Percentiles rank a stretch among this genome's conserved stretches.
phyloP scores from a whole-genome alignment of 2,888 invertebrate species.

The Lypha dubia region DNA sequence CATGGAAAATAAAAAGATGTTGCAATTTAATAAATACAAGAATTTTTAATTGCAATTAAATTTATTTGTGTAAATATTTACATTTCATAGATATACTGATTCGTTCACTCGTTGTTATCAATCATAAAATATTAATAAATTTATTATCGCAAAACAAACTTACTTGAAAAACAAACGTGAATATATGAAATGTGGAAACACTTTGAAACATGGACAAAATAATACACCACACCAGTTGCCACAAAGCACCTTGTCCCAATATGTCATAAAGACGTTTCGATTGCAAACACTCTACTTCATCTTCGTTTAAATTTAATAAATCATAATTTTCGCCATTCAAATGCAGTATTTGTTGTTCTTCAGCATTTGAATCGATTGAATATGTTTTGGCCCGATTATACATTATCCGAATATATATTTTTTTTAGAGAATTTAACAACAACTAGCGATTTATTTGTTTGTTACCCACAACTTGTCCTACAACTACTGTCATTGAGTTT shows the following conservation, averaged over 20 bases:
- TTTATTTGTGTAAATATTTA: neutral
- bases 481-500: constrained; percentile 59
- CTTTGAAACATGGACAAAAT: constrained; percentile 86
- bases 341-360: constrained; percentile 40
- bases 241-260: constrained; percentile 85
- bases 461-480: constrained; percentile 48
- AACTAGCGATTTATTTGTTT: neutral
- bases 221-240: constrained; percentile 86
- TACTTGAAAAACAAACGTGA: constrained; percentile 85
- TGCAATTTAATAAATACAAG: constrained; percentile 32
- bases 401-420: constrained; percentile 26
- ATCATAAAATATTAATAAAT: constrained; percentile 4
- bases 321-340: constrained; percentile 45
- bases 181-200: constrained; percentile 87
- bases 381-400: constrained; percentile 16
- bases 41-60: constrained; percentile 37
- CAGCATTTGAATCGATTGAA: neutral
- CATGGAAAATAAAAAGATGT: constrained; percentile 19
- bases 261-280: constrained; percentile 79
- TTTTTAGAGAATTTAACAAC: too few species aligned
- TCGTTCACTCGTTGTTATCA: neutral
- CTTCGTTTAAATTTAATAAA: constrained; percentile 39
- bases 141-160: constrained; percentile 50
- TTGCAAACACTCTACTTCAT: constrained; percentile 75
- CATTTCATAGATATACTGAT: neutral